Evolutionary conservation across 2,113 vertebrate species (phyloP).

Genomic region (Rhagologus leucostigma): DNA sequence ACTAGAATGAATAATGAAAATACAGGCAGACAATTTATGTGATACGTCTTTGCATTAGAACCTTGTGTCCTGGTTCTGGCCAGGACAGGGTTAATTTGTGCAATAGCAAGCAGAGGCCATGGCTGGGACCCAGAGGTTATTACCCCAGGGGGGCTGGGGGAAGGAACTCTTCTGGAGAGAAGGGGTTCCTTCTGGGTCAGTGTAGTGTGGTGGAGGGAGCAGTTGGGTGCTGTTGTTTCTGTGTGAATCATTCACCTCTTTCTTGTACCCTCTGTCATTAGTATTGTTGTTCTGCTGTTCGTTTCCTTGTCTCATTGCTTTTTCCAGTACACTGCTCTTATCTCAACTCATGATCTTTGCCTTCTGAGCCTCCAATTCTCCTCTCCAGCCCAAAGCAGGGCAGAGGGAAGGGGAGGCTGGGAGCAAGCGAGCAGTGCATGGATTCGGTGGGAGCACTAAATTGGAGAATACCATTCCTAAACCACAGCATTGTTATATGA

Average conservation of each 20-base stretch:
- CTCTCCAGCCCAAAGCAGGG: background rate
- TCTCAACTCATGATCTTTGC: background rate
- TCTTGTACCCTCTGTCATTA: background rate
- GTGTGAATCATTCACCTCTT: background rate
- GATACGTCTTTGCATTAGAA: background rate
- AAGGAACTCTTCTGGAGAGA: background rate
- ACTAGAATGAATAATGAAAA: background rate
- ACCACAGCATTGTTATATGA: background rate
- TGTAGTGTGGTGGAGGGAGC: background rate
- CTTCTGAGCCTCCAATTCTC: background rate
- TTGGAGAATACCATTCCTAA: background rate
- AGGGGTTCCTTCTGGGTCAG: background rate
- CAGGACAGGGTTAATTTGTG: background rate
- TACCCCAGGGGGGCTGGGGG: rapidly evolving
- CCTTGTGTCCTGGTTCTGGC: background rate
- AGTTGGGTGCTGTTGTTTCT: background rate
- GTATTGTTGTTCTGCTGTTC: background rate
- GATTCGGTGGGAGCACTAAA: background rate
- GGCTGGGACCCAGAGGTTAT: background rate
- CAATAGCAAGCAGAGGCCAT: too few relatives aligned
- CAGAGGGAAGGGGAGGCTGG: background rate
- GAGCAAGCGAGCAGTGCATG: background rate
- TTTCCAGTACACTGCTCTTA: background rate
- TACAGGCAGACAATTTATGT: background rate
- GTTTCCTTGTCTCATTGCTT: background rate